Evolutionary conservation across 2,113 vertebrate genomes (phyloP).

Genomic region (Vidua macroura): DNA sequence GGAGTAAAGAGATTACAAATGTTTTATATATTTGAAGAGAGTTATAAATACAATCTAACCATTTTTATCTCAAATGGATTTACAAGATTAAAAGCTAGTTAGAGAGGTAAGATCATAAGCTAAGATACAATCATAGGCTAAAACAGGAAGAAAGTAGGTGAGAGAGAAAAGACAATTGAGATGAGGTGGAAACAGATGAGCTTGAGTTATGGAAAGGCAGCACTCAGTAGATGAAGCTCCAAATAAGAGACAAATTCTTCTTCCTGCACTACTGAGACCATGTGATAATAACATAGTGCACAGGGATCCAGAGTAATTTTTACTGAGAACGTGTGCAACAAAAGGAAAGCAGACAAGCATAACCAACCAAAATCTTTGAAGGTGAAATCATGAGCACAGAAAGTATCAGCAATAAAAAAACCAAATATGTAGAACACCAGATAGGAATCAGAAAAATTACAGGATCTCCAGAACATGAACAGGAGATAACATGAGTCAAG

Average conservation of each 20-base stretch:
- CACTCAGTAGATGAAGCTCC: neutral
- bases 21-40: neutral
- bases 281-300: neutral
- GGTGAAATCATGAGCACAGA: neutral
- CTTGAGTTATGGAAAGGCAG: neutral
- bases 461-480: neutral
- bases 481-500: neutral
- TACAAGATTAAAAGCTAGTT: neutral
- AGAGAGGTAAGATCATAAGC: neutral
- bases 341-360: neutral
- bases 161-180: neutral
- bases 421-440: neutral
- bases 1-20: neutral
- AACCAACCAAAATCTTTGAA: neutral
- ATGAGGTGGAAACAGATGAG: neutral
- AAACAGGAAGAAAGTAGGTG: neutral
- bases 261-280: neutral
- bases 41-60: neutral
- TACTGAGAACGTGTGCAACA: neutral
- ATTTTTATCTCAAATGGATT: neutral
- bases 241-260: neutral
- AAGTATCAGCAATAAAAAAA: neutral
- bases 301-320: neutral
- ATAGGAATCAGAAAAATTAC: neutral
- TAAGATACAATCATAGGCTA: neutral